These are phyloP conservation scores for Grantiella picta DNA, from an alignment of 2,113 vertebrate genomes.

Conservation along the genomic window DNA sequence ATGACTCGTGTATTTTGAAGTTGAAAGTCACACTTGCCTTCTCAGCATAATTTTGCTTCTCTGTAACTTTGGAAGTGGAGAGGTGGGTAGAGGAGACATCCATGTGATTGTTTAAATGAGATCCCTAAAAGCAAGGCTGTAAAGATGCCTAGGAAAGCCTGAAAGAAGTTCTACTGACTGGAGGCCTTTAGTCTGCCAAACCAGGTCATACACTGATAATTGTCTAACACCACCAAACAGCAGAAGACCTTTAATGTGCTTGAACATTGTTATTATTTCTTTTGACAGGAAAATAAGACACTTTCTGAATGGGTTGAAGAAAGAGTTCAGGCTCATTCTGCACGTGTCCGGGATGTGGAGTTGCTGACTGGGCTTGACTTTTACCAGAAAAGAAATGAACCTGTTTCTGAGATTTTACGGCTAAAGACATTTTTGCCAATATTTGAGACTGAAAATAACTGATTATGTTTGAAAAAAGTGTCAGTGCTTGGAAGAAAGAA, in stretches of 20 bases:
- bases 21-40: background rate
- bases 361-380: conserved; percentile 92
- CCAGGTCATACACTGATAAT: background rate
- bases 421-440: conserved; percentile 87
- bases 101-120: background rate
- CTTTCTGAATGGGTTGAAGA: conserved; percentile 79
- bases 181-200: background rate
- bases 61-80: background rate
- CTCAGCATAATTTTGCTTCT: background rate
- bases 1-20: background rate
- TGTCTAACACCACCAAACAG: background rate
- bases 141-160: background rate
- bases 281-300: conserved; percentile 66
- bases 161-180: background rate
- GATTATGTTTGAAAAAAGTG: background rate
- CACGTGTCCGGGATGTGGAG: conserved; percentile 89
- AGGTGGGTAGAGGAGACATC: background rate
- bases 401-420: conserved; percentile 81
- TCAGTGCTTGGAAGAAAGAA: background rate
- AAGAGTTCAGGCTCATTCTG: conserved; percentile 80
- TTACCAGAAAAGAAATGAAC: conserved; percentile 80
- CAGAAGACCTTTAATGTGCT: background rate
- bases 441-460: conserved; percentile 59
- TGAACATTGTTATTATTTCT: conserved; percentile 2
- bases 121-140: background rate